These are phyloP conservation scores for Leptonema lineaticorne DNA, from an alignment of 1,140 invertebrate species.

Conservation along the genomic window DNA sequence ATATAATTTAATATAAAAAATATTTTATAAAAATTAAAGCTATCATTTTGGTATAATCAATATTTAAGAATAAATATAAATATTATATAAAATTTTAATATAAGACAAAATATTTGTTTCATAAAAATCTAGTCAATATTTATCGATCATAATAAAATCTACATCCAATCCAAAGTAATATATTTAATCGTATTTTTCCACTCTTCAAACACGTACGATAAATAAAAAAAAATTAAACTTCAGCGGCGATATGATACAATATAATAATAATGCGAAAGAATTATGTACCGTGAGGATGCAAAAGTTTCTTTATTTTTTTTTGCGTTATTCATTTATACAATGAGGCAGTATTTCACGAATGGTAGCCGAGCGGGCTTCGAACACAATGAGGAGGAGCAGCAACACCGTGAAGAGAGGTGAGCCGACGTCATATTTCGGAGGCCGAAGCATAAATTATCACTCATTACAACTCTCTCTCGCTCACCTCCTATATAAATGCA, in stretches of 20 bases:
- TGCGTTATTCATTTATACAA: background rate
- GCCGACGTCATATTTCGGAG: conserved; percentile 33
- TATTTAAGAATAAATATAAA: too few relatives aligned
- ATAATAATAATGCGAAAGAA: background rate
- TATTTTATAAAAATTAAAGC: too few relatives aligned
- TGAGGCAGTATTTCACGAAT: conserved; percentile 8
- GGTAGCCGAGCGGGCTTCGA: conserved; percentile 12
- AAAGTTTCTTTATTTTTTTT: background rate
- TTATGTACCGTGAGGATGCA: background rate
- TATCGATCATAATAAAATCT: too few relatives aligned
- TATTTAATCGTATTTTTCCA: background rate
- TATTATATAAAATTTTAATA: too few relatives aligned
- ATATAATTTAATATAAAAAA: too few relatives aligned
- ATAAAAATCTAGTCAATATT: too few relatives aligned
- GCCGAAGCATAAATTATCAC: conserved; percentile 38
- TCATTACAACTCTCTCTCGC: conserved; percentile 27
- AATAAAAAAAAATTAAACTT: background rate
- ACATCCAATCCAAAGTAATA: too few relatives aligned
- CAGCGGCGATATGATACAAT: too few relatives aligned
- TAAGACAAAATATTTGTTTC: too few relatives aligned
- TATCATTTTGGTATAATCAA: too few relatives aligned
- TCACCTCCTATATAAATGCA: background rate
- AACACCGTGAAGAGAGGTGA: background rate
- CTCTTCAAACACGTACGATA: background rate
- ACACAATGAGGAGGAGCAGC: background rate